A percentile compares a stretch with the other conserved stretches of the same genome.
These are phyloP conservation scores for Caenorhabditis brenneri DNA, from an alignment of 1,140 invertebrate species.

Conservation along the genomic window DNA sequence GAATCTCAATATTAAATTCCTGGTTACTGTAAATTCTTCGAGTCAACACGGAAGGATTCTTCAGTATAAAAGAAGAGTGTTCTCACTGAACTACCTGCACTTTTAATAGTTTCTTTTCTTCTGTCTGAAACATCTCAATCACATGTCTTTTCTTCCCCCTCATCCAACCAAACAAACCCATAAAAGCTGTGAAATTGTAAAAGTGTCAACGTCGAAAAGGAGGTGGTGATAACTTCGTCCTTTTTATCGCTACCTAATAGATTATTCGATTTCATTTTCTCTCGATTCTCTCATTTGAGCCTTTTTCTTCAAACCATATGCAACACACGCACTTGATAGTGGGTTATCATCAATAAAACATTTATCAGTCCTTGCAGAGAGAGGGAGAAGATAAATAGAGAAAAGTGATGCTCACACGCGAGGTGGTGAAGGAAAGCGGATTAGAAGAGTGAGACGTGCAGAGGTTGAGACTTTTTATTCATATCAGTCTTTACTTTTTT, in stretches of 20 bases:
- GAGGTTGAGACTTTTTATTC: not conserved
- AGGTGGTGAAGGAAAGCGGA: not conserved
- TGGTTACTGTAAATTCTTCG: too few relatives aligned
- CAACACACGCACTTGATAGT: not conserved
- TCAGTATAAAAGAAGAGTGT: too few relatives aligned
- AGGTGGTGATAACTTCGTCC: not conserved
- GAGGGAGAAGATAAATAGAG: not conserved
- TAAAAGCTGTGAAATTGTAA: constrained; percentile 8
- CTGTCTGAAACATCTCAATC: not conserved
- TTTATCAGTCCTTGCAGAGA: constrained; percentile 1
- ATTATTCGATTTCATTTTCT: not conserved
- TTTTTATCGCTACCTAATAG: constrained; percentile 8
- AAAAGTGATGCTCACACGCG: not conserved
- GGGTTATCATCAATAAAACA: not conserved
- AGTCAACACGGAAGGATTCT: too few relatives aligned
- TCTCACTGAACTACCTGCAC: not conserved
- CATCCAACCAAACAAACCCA: not conserved
- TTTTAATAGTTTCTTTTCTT: not conserved
- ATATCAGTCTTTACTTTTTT: not conserved
- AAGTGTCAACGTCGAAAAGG: not conserved
- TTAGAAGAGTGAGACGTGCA: constrained; percentile 21
- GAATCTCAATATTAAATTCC: not conserved
- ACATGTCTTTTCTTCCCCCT: not conserved
- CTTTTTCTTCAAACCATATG: not conserved
- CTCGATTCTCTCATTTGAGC: not conserved